phyloP scores from a whole-genome alignment of 2,113 vertebrate genomes.

The Chelonoidis abingdonii region DNA sequence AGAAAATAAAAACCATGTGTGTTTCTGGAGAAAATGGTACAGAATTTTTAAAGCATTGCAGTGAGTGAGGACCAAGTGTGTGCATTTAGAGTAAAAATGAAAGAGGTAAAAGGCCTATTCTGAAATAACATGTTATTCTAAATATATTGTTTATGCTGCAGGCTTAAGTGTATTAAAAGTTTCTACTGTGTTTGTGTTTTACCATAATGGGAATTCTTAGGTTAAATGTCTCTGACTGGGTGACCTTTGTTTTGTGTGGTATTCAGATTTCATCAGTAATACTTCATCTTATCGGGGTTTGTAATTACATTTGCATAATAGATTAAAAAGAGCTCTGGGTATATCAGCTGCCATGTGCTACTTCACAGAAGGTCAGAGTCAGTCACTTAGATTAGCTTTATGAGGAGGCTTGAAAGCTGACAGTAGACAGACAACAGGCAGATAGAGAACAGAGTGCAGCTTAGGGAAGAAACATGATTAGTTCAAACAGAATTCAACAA shows the following conservation, averaged over 20 bases:
- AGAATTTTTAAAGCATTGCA: not conserved
- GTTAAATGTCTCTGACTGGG: not conserved
- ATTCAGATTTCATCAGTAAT: not conserved
- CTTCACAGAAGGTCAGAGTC: not conserved
- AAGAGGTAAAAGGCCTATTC: not conserved
- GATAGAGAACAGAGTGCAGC: not conserved
- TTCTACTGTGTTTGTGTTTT: not conserved
- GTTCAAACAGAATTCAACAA: not conserved
- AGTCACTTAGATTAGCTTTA: not conserved
- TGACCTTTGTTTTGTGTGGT: not conserved
- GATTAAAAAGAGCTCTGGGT: slow-evolving; percentile 8
- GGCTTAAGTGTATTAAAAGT: not conserved
- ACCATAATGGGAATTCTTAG: not conserved
- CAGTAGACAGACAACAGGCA: not conserved
- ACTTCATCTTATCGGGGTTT: not conserved
- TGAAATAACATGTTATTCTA: not conserved
- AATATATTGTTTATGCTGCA: fast-evolving
- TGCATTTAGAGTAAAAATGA: slow-evolving; percentile 9
- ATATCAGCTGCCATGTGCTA: not conserved
- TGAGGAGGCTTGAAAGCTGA: slow-evolving; percentile 3
- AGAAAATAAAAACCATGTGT: not conserved
- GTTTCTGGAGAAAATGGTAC: not conserved
- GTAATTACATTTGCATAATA: not conserved
- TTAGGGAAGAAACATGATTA: not conserved
- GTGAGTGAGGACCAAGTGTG: not conserved